Percentiles rank a stretch among this genome's conserved stretches.
phyloP scores from a whole-genome alignment of 1,140 invertebrate genomes.

The Drosophila pandora region DNA sequence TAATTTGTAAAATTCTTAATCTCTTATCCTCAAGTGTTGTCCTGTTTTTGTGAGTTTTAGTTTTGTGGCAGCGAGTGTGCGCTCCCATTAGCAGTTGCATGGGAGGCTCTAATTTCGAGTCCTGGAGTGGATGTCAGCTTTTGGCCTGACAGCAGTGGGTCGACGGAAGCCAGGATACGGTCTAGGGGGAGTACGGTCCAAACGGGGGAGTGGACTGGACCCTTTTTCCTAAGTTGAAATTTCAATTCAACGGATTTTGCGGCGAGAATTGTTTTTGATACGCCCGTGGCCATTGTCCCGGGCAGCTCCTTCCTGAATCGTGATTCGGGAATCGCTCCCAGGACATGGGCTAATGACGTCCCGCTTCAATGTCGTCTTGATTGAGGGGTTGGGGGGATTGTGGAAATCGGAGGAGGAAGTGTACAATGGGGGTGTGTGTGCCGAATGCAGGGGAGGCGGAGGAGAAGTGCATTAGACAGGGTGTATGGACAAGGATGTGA shows the following conservation, averaged over 20 bases:
- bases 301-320: constrained; percentile 29
- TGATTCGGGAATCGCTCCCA: constrained; percentile 12
- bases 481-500: constrained; percentile 38
- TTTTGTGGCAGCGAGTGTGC: constrained; percentile 15
- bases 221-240: constrained; percentile 72
- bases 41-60: constrained; percentile 5
- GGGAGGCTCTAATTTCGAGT: constrained; percentile 80
- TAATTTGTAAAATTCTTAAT: not conserved
- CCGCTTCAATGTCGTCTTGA: constrained; percentile 35
- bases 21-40: constrained; percentile 1
- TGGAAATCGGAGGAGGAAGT: constrained; percentile 6
- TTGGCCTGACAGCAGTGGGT: constrained; percentile 48
- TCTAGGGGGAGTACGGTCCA: not conserved
- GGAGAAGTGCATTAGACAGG: constrained; percentile 23
- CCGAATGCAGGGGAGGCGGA: constrained; percentile 1
- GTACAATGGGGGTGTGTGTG: constrained; percentile 25
- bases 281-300: constrained; percentile 49
- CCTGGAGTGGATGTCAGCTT: constrained; percentile 65
- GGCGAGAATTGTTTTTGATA: constrained; percentile 77
- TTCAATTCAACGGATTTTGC: constrained; percentile 79
- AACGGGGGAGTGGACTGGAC: constrained; percentile 13
- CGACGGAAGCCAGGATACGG: not conserved
- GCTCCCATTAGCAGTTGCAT: constrained; percentile 76
- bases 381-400: constrained; percentile 2
- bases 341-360: constrained; percentile 49